Evolutionary conservation across 2,113 vertebrate genomes (phyloP), one percentile per base, ranked within the genome.

Genomic region (Grammomys surdaster): DNA sequence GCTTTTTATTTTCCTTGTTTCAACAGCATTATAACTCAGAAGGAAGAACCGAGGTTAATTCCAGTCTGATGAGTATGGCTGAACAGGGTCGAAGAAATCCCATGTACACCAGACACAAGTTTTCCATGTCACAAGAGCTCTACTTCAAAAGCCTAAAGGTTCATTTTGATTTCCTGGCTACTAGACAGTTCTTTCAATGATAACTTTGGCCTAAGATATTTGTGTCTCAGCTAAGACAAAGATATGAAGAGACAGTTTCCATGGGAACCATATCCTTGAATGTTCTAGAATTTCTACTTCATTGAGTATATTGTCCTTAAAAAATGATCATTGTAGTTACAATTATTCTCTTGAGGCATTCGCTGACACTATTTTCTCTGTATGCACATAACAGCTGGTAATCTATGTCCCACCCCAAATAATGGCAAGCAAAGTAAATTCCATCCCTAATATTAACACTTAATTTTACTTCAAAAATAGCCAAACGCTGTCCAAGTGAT

Each of bases 201-300:
- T 92, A 88, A 89, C 20, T 77, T 86, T 77, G 82, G 36, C 65
- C 58, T 91, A 60, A 90, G 20, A 17, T 54, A 89, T 67, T 92
- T 95, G 95, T 63, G 26, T 97, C 20, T 63, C 70, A 78, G 88
- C 43, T 75, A 70, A 94, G 89, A 92, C 1, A 81, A 69, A 86
- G 58, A 84, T 76, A 85, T 12, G 94, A 93, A 85, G 6, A 28
- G 93, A 33, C 87, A n/a, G 13, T 67, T 70, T 73, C 89, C 85
- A 92, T 88, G 12, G 73, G 94, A 93, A 97, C 8, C 4, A 67
- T 90, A 46, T 70, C 96, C 75, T 95, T 82, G 28, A 48, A 26
- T 78, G 24, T 70, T 97, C 91, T 90, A 31, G 3, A 60, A 87
- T 89, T 84, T 95, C 56, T 92, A 78, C 40, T 89, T 48, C 36